Conservation (phyloP, 92 coral and sea anemone species). For the Phenganax marumi region DNA sequence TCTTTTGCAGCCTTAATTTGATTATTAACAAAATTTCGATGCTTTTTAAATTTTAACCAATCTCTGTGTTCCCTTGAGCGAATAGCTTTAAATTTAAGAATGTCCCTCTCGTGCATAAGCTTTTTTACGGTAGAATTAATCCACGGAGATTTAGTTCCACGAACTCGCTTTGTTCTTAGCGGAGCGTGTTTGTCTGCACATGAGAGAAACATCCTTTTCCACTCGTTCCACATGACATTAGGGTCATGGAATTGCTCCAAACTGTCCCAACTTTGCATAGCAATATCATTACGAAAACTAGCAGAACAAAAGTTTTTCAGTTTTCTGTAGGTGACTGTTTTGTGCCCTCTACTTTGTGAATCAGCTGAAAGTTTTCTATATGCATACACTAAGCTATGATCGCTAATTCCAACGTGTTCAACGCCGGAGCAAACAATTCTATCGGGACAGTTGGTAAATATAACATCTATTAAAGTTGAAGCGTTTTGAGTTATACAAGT, state of each 20-base stretch:
- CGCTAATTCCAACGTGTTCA: constrained; percentile 49
- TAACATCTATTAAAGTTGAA: constrained; percentile 52
- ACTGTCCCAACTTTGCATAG: constrained; percentile 41
- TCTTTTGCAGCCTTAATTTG: constrained; percentile 53
- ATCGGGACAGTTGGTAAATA: constrained; percentile 51
- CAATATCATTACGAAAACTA: constrained; percentile 42
- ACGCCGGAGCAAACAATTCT: constrained; percentile 57
- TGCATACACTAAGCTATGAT: constrained; percentile 52
- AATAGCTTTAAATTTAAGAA: neutral
- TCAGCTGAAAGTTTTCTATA: constrained; percentile 35
- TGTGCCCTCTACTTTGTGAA: constrained; percentile 27
- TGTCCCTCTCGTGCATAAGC: constrained; percentile 15
- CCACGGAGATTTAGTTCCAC: constrained; percentile 28
- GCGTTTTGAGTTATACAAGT: constrained; percentile 43
- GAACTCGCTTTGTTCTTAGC: constrained; percentile 32
- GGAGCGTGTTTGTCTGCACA: constrained; percentile 51
- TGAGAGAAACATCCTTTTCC: constrained; percentile 37
- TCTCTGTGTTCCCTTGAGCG: neutral
- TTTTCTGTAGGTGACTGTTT: constrained; percentile 31
- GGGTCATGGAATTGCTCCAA: constrained; percentile 33
- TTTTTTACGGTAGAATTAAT: constrained; percentile 1
- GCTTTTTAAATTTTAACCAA: neutral
- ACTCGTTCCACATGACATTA: constrained; percentile 47
- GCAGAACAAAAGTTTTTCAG: constrained; percentile 11
- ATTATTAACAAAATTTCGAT: constrained; percentile 47